Evolutionary conservation across 2,797 vertebrate species (phyloP), one percentile per base, ranked within the genome.

Genomic region (Coregonus sp.): DNA sequence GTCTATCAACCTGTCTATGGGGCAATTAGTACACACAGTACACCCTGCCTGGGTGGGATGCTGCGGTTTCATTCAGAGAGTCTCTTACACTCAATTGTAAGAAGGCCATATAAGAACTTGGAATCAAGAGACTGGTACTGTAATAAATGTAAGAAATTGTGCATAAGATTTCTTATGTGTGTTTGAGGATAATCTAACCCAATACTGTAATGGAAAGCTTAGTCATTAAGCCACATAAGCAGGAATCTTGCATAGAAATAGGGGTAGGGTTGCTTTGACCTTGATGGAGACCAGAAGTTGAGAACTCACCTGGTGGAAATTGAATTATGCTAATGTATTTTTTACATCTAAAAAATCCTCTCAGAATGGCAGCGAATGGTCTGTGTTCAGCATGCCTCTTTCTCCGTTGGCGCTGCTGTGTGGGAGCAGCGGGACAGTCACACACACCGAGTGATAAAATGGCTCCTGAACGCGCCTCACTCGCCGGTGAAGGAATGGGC

Each of bases 401-500:
- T 89, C 90, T 87, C 78, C 1, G 59, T 87, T 90, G 89, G 90
- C 83, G 67, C 79, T 54, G 31, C 72, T 73, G 85, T 80, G 83
- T 77, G 86, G 40, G 40, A 11, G 40, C 84, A 84, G 81, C 85
- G 85, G 89, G 89, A 88, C 85, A 83, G 86, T 88, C 85, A 85
- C 84, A 80, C 83, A 66, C 85, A 84, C 87, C 81, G 81, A 33
- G 31, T 33, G 3, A 82, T 86, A 86, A 89, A 92, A 93, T 84
- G 74, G 79, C 85, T 88, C 82, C 85, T 40, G 80, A 79, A 86
- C 81, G 76, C 71, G 77, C 50, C 77, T 83, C 80, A 81, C 77
- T 82, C 81, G 89, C 79, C 76, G 37, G 79, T 47, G 81, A 82
- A 84, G 74, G 73, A 71, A 80, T 75, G 77, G 81, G 73, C 78